phyloP scores from a whole-genome alignment of 2,888 invertebrate genomes.

The Cheilosia soror region DNA sequence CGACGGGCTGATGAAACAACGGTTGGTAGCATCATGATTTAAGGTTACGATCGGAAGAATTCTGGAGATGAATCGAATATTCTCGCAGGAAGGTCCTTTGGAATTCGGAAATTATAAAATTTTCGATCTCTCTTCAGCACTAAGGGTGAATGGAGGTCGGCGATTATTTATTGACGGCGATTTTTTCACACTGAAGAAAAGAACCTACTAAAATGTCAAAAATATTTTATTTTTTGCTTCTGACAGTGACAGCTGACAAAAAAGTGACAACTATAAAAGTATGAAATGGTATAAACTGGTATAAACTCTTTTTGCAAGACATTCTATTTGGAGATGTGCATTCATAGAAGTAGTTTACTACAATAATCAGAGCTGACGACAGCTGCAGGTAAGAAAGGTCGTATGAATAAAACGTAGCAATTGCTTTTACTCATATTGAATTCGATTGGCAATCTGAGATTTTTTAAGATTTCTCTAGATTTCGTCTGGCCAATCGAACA shows the following conservation, averaged over 20 bases:
- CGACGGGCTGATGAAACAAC: constrained; percentile 83
- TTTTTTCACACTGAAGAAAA: constrained; percentile 60
- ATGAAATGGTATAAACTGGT: constrained; percentile 25
- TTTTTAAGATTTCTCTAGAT: too few relatives aligned
- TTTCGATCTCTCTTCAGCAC: constrained; percentile 58
- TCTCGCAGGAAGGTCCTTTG: constrained; percentile 50
- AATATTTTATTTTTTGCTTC: background rate
- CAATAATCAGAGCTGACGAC: background rate
- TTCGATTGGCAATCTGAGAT: too few relatives aligned
- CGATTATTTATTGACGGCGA: constrained; percentile 62
- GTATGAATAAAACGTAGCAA: too few relatives aligned
- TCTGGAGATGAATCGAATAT: constrained; percentile 34
- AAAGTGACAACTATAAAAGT: too few relatives aligned
- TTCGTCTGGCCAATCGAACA: too few relatives aligned
- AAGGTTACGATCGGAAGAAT: constrained; percentile 16
- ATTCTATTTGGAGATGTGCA: background rate
- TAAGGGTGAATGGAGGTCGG: constrained; percentile 75
- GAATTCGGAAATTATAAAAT: constrained; percentile 25
- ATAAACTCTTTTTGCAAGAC: background rate
- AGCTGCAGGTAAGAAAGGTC: too few relatives aligned
- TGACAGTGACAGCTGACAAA: constrained; percentile 25
- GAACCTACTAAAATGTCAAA: constrained; percentile 25
- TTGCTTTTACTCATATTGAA: too few relatives aligned
- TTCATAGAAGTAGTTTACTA: background rate
- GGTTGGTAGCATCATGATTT: constrained; percentile 79